Percentiles rank a stretch among this genome's conserved stretches.
Evolutionary conservation across 1,140 invertebrate species (phyloP).

Genomic region (Phocides pigmalion): DNA sequence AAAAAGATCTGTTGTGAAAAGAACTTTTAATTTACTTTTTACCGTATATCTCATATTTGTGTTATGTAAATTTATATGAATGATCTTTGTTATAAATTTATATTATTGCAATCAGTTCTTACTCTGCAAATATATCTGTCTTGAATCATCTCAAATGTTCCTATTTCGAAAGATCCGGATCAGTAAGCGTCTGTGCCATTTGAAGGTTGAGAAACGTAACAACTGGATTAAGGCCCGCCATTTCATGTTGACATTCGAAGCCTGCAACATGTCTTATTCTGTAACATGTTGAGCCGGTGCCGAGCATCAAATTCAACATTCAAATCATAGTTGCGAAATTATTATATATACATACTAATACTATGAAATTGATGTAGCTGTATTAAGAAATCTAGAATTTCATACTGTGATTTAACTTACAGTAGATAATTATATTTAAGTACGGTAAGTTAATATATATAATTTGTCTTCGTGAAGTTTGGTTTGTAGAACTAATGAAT

Average conservation of each 20-base stretch:
- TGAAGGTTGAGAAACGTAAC: not conserved
- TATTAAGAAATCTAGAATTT: too few species aligned
- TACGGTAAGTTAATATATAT: too few species aligned
- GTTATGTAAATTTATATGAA: not conserved
- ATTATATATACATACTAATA: not conserved
- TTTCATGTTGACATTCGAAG: not conserved
- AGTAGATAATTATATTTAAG: too few species aligned
- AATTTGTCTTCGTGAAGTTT: too few species aligned
- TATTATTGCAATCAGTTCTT: not conserved
- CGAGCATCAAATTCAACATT: slow-evolving; percentile 1
- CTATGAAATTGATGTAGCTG: not conserved
- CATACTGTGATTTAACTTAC: too few species aligned
- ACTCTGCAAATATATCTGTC: not conserved
- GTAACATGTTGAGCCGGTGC: not conserved
- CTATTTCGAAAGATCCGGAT: not conserved
- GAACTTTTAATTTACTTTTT: not conserved
- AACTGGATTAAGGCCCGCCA: slow-evolving; percentile 8
- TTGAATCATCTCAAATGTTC: not conserved
- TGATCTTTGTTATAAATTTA: not conserved
- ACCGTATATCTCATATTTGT: not conserved
- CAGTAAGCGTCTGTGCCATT: not conserved
- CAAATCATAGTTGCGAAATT: not conserved
- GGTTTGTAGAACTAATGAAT: too few species aligned
- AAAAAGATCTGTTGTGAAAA: not conserved
- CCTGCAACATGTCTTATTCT: not conserved